Evolutionary conservation across 30 jellyfish, hydroid and myxozoan species (phyloP).

Genomic region (Mastigias papua): DNA sequence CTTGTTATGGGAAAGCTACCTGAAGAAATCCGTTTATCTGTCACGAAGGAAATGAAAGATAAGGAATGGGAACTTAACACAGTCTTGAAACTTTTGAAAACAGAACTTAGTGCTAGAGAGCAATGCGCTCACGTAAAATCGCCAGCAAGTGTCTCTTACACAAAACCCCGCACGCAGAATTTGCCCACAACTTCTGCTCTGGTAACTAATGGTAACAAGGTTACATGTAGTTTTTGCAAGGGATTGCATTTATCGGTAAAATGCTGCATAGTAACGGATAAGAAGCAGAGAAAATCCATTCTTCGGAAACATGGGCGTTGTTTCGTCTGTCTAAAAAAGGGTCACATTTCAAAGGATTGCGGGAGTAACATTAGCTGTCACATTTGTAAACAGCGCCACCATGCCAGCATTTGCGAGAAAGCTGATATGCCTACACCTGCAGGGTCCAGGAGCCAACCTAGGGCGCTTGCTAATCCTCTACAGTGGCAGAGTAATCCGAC

Average conservation of each 20-base stretch:
- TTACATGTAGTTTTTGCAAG: conserved; percentile 28
- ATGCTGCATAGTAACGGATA: not conserved
- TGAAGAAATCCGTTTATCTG: too few relatives aligned
- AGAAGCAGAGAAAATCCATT: not conserved
- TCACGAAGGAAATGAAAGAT: not conserved
- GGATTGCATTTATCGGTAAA: conserved; percentile 5
- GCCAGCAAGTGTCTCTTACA: not conserved
- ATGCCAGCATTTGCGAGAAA: conserved; percentile 33
- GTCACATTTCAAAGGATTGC: not conserved
- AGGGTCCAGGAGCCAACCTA: conserved; percentile 15
- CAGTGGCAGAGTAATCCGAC: conserved; percentile 31
- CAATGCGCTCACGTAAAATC: conserved; percentile 16
- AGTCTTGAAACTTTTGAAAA: not conserved
- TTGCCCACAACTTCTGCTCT: conserved; percentile 30
- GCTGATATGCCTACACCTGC: not conserved
- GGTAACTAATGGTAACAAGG: not conserved
- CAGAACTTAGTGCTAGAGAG: conserved; percentile 35
- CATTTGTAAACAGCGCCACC: conserved; percentile 11
- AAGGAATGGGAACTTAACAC: conserved; percentile 29
- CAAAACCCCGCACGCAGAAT: not conserved
- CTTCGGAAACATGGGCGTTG: conserved; percentile 32
- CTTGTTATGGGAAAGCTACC: too few relatives aligned
- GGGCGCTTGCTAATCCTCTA: conserved; percentile 8
- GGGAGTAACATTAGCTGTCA: not conserved
- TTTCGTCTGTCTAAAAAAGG: conserved; percentile 27